Base-by-base conservation (phyloP, 2,888 invertebrate genomes). In the Blastobasis lacticolella region DNA sequence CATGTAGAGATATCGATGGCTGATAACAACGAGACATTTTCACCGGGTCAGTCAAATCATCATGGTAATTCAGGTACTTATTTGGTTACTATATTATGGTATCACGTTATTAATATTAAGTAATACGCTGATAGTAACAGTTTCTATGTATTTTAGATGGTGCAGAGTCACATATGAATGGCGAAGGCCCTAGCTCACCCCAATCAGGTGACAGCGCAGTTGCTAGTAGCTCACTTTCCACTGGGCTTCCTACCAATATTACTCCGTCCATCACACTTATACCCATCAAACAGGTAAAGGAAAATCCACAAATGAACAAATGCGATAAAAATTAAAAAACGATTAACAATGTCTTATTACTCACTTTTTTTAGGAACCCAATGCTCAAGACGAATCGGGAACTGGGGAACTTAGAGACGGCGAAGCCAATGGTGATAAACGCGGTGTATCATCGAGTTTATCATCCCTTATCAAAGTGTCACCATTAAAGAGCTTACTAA, bases 1-100 rank as follows among this genome's bases (percentile, higher is more conserved):
- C 96, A 96, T 64, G 95, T 96, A 41, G 96, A 96, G 87, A 96
- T 96, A 75, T 95, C 95, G 44, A 94, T 95, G 92, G 93, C 94
- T 10, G 95, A 95, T 71, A 93, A 94, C 56, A 94, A 94, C 61
- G 93, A 93, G 66, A 90, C 91, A 2, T 91, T 90, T 67, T 91
- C 91, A 49, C 90, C 91, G 0, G 84, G 89, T 37, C 86, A 90
- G 68, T 67, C 68, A 7, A 86, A 88, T 59, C 83, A 87, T 61
- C 69, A 73, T 62, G 73, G 74, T 60, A 82, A 77, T 57, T 79
- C 79, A 56, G 81, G 81, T 81, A 59, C 57, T 57, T 54, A 9
- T 37, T 49, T 54, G 49, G 49, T 54, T 46, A 7, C 42, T 45
- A 10, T 49, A 46, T 40, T 49, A 46, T 40, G 40, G 40, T 40